Evolutionary conservation across 1,140 invertebrate species (phyloP).

Genomic region (Tetragonula clypearis): DNA sequence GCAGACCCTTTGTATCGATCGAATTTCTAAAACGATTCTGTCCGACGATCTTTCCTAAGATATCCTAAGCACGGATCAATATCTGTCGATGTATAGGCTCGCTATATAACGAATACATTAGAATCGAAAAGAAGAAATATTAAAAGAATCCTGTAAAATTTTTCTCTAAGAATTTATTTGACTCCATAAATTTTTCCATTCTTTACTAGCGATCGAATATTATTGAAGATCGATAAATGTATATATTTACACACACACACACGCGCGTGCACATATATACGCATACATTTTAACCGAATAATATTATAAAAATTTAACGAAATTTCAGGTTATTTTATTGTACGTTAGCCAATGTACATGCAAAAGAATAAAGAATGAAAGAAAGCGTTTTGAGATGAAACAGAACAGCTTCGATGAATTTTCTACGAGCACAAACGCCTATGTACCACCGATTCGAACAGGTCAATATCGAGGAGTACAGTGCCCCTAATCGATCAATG

Average conservation of each 20-base stretch:
- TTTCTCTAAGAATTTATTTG: not conserved
- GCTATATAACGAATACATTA: slow-evolving; percentile 5
- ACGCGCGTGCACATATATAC: no score
- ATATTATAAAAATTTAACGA: not conserved
- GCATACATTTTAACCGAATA: not conserved
- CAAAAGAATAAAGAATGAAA: not conserved
- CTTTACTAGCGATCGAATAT: not conserved
- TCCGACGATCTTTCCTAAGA: not conserved
- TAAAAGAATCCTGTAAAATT: not conserved
- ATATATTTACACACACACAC: no score
- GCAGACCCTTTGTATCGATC: not conserved
- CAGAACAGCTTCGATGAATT: slow-evolving; percentile 6
- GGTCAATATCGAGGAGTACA: slow-evolving; percentile 15
- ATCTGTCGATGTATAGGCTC: slow-evolving; percentile 1
- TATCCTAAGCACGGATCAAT: slow-evolving; percentile 2
- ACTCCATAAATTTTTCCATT: not conserved
- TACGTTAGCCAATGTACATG: not conserved
- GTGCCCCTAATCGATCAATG: slow-evolving; percentile 35
- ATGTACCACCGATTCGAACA: not conserved
- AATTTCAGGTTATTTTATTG: not conserved
- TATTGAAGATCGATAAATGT: not conserved
- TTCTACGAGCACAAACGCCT: slow-evolving; percentile 12
- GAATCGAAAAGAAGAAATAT: not conserved
- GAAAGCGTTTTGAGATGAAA: not conserved
- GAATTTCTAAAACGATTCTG: slow-evolving; percentile 26